Base-by-base conservation (phyloP, 2,888 invertebrate species). In the Drosophila acutilabella region DNA sequence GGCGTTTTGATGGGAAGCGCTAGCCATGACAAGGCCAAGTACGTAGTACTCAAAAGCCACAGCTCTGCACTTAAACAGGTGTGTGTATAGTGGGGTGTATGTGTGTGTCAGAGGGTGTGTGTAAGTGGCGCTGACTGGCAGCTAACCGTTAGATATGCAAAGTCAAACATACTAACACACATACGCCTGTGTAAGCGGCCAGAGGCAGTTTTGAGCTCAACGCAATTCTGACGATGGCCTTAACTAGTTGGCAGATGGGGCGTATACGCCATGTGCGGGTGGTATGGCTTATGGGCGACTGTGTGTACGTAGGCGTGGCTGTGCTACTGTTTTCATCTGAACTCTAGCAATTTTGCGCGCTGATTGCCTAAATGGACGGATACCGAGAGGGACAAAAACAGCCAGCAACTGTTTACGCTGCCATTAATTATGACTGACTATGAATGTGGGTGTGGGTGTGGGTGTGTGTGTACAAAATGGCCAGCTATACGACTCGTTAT, bases 131-230 rank as follows among this genome's bases (percentile, higher is more conserved):
- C 20, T 40, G 52, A 66, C 45, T 65, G 58, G 4, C 50, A 77
- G 58, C 70, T 47, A 85, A 64, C 68, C 68, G 71, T 69, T 80
- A 69, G 74, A 67, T 81, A 84, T 81, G 80, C 80, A 81, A 87
- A 81, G 79, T 75, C 81, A 81, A 86, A 78, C 74, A 74, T 30
- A 30, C 30, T 30, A 70, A 76, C 62, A 71, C 81, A 81, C 79
- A 74, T 66, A 74, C 65, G 74, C 65, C 74, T 68, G 41, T 65
- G 71, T 38, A 56, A 74, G 33, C 36, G 48, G 54, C 76, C 70
- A 62, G 42, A 11, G 70, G 74, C 61, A 33, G 44, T 48, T 64
- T 45, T 44, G 8, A 33, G 44, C n/a, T 16, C 45, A 41, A 41
- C 61, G 14, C 38, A 41, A 54, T 51, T 42, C 45, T 30, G 38